These are phyloP conservation scores for Agraylea sexmaculata DNA, from an alignment of 1,140 invertebrate genomes.

Conservation along the genomic window DNA sequence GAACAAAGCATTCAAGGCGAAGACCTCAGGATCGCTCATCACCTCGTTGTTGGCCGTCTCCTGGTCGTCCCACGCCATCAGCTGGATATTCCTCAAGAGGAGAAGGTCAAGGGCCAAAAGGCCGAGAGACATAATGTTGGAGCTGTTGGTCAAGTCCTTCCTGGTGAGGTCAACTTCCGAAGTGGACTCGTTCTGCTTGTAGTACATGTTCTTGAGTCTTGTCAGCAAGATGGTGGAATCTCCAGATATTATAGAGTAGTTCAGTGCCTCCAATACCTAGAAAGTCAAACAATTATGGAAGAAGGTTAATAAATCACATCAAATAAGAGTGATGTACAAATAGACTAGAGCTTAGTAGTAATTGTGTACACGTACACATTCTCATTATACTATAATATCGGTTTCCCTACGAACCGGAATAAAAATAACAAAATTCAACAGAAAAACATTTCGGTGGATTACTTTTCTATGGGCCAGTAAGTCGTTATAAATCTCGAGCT, in stretches of 20 bases:
- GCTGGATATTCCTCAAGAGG: constrained; percentile 46
- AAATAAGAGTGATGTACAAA: too few species aligned
- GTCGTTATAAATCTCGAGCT: too few species aligned
- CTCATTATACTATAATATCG: too few species aligned
- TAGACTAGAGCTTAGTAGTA: too few species aligned
- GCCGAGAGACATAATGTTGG: constrained; percentile 42
- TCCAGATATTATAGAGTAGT: constrained; percentile 36
- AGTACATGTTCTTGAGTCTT: constrained; percentile 39
- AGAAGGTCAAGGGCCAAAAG: constrained; percentile 46
- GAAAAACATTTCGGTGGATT: too few species aligned
- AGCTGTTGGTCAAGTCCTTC: constrained; percentile 34
- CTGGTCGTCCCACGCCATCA: constrained; percentile 43
- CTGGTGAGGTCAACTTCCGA: constrained; percentile 22
- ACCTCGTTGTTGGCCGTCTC: constrained; percentile 32
- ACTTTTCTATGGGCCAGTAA: too few species aligned
- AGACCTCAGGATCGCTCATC: constrained; percentile 41
- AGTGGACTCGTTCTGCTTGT: constrained; percentile 28
- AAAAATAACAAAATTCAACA: too few species aligned
- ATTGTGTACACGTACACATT: too few species aligned
- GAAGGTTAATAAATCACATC: background rate
- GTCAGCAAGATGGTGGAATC: constrained; percentile 35
- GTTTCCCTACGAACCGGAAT: too few species aligned
- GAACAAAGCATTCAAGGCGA: constrained; percentile 44
- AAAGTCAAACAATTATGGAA: constrained; percentile 16
- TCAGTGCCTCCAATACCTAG: constrained; percentile 25